phyloP scores from a whole-genome alignment of 2,113 vertebrate species.

The Clupea harengus region DNA sequence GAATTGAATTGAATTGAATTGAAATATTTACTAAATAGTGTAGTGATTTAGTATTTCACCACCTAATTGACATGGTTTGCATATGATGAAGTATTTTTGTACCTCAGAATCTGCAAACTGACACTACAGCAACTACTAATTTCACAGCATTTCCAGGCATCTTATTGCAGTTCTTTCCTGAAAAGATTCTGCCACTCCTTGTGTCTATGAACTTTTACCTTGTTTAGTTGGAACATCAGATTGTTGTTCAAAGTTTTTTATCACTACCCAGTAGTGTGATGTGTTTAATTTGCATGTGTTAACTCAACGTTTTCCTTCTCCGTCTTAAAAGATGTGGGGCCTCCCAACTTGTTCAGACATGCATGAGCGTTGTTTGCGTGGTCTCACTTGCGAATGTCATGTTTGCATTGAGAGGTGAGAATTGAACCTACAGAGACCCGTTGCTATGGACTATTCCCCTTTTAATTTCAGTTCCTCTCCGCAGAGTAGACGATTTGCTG shows the following conservation, averaged over 20 bases:
- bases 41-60: neutral
- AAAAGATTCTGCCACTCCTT: neutral
- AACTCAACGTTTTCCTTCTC: neutral
- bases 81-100: neutral
- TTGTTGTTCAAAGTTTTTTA: neutral
- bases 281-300: neutral
- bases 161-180: neutral
- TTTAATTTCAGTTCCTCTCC: conserved; percentile 22
- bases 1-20: too few relatives aligned
- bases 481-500: conserved; percentile 39
- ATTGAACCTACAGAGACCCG: conserved; percentile 12
- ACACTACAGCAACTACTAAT: neutral
- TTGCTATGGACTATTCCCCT: conserved; percentile 27
- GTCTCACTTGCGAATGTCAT: neutral
- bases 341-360: neutral
- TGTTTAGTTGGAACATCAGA: neutral
- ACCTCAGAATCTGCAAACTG: neutral
- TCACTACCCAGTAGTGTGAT: neutral
- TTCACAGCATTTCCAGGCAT: neutral
- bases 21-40: neutral
- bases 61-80: neutral
- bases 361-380: neutral
- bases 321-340: neutral
- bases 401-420: conserved; percentile 18
- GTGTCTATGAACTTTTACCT: neutral